phyloP scores from a whole-genome alignment of 2,113 vertebrate species.

The Aegotheles bennettii region DNA sequence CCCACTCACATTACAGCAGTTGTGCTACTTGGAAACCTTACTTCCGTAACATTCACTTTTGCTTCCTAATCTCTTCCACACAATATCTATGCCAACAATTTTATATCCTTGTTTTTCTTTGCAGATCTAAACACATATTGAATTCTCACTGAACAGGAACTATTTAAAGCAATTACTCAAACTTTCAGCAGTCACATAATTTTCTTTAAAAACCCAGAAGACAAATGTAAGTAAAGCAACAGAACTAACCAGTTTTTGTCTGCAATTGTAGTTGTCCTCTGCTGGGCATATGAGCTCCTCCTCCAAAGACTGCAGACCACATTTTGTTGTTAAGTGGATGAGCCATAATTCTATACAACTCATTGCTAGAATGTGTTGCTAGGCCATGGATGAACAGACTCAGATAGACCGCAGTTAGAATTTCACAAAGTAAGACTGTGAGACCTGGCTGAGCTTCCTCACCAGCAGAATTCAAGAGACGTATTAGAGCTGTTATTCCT shows the following conservation, averaged over 20 bases:
- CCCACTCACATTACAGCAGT: not conserved
- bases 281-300: conserved; percentile 77
- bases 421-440: conserved; percentile 91
- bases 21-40: not conserved
- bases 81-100: not conserved
- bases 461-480: conserved; percentile 84
- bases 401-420: conserved; percentile 92
- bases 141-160: not conserved
- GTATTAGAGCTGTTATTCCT: conserved; percentile 83
- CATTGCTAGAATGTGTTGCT: conserved; percentile 93
- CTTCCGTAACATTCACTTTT: not conserved
- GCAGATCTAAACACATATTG: not conserved
- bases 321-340: conserved; percentile 93
- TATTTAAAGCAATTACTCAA: not conserved
- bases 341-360: conserved; percentile 88
- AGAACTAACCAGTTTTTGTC: conserved; percentile 77
- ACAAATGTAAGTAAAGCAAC: not conserved
- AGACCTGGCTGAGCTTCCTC: conserved; percentile 92
- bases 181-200: not conserved
- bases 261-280: conserved; percentile 71
- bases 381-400: conserved; percentile 95
- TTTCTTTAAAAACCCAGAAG: not conserved
- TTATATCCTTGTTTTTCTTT: not conserved
- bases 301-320: conserved; percentile 93
- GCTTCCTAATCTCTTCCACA: not conserved